Percentiles rank a stretch among this genome's conserved stretches.
Evolutionary conservation across 1,140 invertebrate genomes (phyloP).

Genomic region (Drosophila pectinifera): DNA sequence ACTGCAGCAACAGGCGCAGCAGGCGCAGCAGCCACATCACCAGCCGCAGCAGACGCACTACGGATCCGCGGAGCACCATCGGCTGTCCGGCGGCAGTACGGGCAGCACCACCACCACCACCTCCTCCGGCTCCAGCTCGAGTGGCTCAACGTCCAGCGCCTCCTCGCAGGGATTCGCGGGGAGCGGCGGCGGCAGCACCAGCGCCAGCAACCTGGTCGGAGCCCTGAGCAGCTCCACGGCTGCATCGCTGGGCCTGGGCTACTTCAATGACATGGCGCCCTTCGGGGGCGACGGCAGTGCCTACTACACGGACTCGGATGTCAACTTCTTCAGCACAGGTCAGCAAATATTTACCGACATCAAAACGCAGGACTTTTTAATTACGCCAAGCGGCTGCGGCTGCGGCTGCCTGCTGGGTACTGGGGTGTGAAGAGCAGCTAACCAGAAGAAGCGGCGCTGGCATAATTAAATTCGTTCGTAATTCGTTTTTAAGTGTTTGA

Average conservation of each 20-base stretch:
- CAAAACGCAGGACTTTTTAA: constrained; percentile 73
- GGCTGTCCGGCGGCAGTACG: constrained; percentile 79
- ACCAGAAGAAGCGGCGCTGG: constrained; percentile 59
- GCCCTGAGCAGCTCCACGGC: constrained; percentile 72
- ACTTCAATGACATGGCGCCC: constrained; percentile 78
- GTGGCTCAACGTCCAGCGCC: constrained; percentile 62
- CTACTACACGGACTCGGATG: constrained; percentile 81
- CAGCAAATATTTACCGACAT: constrained; percentile 77
- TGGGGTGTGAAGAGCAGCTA: constrained; percentile 65
- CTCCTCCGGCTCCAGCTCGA: constrained; percentile 72
- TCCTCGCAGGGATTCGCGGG: constrained; percentile 58
- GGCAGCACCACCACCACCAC: constrained; percentile 72
- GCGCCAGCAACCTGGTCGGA: constrained; percentile 50
- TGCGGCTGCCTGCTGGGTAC: constrained; percentile 40
- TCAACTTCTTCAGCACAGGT: constrained; percentile 81
- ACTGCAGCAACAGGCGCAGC: constrained; percentile 45
- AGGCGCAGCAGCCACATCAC: constrained; percentile 64
- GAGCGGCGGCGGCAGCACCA: constrained; percentile 9
- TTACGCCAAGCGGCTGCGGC: constrained; percentile 61
- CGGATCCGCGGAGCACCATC: constrained; percentile 56
- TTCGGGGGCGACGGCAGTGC: constrained; percentile 70
- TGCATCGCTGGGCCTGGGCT: constrained; percentile 74
- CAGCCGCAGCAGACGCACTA: constrained; percentile 46
- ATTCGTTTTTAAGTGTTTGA: constrained; percentile 75
- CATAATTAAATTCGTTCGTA: constrained; percentile 77